A percentile compares a stretch with the other conserved stretches of the same genome.
Conservation (phyloP, 2,888 invertebrate species). For the Caenorhabditis uteleia region DNA sequence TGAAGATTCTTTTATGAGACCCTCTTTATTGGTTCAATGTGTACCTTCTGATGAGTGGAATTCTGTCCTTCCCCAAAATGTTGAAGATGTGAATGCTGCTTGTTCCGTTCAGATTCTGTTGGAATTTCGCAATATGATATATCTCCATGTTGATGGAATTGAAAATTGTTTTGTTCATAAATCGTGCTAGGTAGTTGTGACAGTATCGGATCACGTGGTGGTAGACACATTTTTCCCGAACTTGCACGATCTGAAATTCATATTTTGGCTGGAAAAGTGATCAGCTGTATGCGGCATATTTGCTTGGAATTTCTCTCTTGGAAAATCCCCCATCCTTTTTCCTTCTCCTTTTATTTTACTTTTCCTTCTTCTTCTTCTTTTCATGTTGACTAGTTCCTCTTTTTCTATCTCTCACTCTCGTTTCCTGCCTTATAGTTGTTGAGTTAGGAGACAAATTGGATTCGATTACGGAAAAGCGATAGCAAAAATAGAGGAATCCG, state of each 20-base stretch:
- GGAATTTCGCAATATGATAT: conserved; percentile 65
- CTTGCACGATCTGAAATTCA: conserved; percentile 32
- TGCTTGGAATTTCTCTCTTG: neutral
- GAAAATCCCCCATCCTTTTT: neutral
- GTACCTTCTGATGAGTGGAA: conserved; percentile 33
- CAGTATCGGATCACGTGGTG: conserved; percentile 42
- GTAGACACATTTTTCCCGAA: conserved; percentile 30
- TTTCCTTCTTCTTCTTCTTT: neutral
- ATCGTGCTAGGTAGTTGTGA: conserved; percentile 27
- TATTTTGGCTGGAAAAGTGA: neutral
- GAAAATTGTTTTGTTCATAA: conserved; percentile 50
- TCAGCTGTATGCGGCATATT: neutral
- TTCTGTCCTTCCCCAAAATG: conserved; percentile 20
- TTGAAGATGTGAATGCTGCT: conserved; percentile 31
- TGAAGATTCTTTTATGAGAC: conserved; percentile 10
- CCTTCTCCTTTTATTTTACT: conserved; percentile 1
- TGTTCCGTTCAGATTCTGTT: conserved; percentile 52
- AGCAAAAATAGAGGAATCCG: conserved; percentile 1
- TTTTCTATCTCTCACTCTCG: neutral
- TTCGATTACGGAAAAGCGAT: conserved; percentile 4
- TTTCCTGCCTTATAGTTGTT: neutral
- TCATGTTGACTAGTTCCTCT: neutral
- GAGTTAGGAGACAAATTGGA: conserved; percentile 3
- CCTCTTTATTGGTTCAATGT: conserved; percentile 14
- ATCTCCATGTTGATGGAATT: conserved; percentile 66